Conservation (phyloP, 2,797 vertebrate species). For the Coreius guichenoti region DNA sequence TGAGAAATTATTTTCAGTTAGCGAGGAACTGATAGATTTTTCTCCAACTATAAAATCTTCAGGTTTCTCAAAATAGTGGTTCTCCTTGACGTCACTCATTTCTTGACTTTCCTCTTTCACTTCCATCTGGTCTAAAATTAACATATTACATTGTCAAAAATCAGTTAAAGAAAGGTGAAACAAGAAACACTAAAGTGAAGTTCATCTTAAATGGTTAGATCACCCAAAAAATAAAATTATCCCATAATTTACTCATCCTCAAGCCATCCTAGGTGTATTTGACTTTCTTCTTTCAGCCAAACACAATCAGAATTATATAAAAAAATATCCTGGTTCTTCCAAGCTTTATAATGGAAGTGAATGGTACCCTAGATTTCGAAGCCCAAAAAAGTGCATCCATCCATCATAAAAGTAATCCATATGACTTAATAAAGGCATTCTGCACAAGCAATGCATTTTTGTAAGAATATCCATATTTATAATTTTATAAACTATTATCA, state of each 20-base stretch:
- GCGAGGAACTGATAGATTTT: neutral
- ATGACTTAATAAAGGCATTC: neutral
- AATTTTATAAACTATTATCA: no score
- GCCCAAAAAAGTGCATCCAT: no score
- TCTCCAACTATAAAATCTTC: neutral
- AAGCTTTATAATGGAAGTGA: neutral
- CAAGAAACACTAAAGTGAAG: neutral
- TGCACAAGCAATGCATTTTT: no score
- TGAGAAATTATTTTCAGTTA: neutral
- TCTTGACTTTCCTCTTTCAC: conserved; percentile 18
- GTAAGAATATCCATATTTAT: no score
- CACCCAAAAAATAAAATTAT: neutral
- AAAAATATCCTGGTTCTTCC: no score
- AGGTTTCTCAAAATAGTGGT: neutral
- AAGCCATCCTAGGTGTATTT: neutral
- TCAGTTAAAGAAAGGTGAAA: neutral
- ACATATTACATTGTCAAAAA: neutral
- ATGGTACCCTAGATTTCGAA: neutral
- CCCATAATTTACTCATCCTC: neutral
- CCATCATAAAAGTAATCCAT: no score
- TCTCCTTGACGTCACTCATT: neutral
- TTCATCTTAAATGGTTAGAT: neutral
- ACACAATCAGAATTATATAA: no score
- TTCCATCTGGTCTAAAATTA: neutral
- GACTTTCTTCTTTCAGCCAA: no score